Base-by-base conservation (phyloP, 1,140 invertebrate species). In the Papilio machaon region DNA sequence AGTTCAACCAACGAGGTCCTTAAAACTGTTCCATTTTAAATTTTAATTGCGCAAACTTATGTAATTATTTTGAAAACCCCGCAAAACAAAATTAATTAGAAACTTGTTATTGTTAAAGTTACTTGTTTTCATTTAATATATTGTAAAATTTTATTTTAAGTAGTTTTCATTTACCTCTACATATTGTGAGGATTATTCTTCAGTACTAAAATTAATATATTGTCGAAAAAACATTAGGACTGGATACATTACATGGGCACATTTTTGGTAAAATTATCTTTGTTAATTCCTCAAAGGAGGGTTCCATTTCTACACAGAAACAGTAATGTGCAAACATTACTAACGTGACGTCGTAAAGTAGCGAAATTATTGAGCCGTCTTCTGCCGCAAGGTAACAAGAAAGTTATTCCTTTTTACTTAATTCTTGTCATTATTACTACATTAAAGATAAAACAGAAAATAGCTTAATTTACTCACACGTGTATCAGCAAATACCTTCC, bases 21-120 rank as follows among this genome's bases (percentile, higher is more conserved):
- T 54, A 76, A 76, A 76, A 76, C 47, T 76, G 74, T 76, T 76
- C 74, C 74, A 76, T 76, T 76, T 76, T 49, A 76, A 76, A 76
- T 76, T 76, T 76, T 76, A 76, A 76, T 54, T 76, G 74, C 74
- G 19, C n/a, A 76, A 76, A 76, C 49, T 54, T 76, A 35, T 76
- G 47, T 76, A 76, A 76, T 76, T 76, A 76, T 76, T 76, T 49
- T 35, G 23, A 54, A 76, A 76, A 76, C 74, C 47, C 74, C 23
- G 49, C 47, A 76, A 47, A 76, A 49, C 74, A 76, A 76, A 76
- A 76, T 52, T 76, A 76, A 76, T 76, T 76, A 49, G 74, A 76
- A 76, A 49, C 47, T 76, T 76, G 47, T 49, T 76, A 70, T 52
- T 76, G 74, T 76, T 76, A 30, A 76, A 76, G 74, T 70, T 70